Evolutionary conservation across 2,888 invertebrate species (phyloP).

Genomic region (Congeria kusceri): DNA sequence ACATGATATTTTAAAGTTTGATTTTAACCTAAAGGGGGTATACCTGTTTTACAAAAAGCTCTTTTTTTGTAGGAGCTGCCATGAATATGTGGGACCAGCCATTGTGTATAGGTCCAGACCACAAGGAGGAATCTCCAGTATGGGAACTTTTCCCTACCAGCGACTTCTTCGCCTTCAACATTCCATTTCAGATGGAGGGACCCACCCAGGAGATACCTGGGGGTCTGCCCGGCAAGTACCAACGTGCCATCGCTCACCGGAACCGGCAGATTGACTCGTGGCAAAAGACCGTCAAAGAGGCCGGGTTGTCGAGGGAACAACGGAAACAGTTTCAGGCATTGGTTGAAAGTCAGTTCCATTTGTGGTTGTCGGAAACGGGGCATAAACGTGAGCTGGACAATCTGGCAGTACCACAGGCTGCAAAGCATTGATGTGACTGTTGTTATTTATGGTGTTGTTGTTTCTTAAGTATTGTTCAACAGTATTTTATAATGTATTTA

Average conservation of each 20-base stretch:
- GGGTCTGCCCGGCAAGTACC: slow-evolving; percentile 81
- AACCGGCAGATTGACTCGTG: slow-evolving; percentile 82
- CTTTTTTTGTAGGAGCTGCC: slow-evolving; percentile 68
- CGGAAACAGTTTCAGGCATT: slow-evolving; percentile 82
- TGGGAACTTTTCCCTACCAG: slow-evolving; percentile 82
- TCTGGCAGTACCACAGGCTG: slow-evolving; percentile 71
- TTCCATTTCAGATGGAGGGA: slow-evolving; percentile 84
- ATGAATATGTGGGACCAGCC: slow-evolving; percentile 86
- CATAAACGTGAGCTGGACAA: slow-evolving; percentile 83
- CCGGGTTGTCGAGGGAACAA: slow-evolving; percentile 80
- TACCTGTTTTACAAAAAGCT: too few species aligned
- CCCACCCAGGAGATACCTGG: slow-evolving; percentile 80
- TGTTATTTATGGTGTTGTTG: too few species aligned
- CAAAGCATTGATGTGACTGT: slow-evolving; percentile 15
- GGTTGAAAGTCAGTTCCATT: slow-evolving; percentile 83
- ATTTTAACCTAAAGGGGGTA: too few species aligned
- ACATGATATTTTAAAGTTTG: too few species aligned
- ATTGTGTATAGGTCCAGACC: slow-evolving; percentile 84
- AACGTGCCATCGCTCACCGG: slow-evolving; percentile 77
- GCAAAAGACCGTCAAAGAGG: slow-evolving; percentile 84
- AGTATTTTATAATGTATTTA: too few species aligned
- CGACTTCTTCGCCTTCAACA: slow-evolving; percentile 83
- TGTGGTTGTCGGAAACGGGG: slow-evolving; percentile 83
- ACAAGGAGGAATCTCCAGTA: slow-evolving; percentile 78
- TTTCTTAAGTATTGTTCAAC: neutral